phyloP scores from a whole-genome alignment of 2,113 vertebrate genomes.

The Vombatus ursinus region DNA sequence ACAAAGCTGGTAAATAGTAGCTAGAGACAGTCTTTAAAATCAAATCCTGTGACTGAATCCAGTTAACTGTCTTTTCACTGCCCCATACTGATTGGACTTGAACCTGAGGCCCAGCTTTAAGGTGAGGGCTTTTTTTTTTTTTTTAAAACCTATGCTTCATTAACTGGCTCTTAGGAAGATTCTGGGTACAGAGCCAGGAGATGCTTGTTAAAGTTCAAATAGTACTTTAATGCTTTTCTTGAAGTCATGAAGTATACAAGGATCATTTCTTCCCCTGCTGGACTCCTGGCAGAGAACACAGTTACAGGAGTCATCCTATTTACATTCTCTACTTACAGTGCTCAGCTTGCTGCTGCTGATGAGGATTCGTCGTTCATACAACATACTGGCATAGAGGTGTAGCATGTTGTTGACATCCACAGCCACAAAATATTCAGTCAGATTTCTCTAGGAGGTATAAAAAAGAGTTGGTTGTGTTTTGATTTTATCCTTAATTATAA shows the following conservation, averaged over 20 bases:
- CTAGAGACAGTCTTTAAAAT: not conserved
- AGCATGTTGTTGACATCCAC: constrained; percentile 99
- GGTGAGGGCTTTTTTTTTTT: not conserved
- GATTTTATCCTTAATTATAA: constrained; percentile 55
- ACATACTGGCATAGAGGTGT: constrained; percentile 98
- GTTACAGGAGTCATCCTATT: not conserved
- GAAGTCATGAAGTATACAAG: not conserved
- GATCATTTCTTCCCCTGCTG: not conserved
- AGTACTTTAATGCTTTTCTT: not conserved
- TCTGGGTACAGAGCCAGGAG: not conserved
- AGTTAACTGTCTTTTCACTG: not conserved
- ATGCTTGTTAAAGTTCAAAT: not conserved
- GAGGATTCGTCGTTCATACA: constrained; percentile 96
- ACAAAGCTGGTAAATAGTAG: not conserved
- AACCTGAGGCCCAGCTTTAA: not conserved
- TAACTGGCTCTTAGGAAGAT: not conserved
- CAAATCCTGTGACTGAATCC: not conserved
- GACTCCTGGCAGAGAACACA: not conserved
- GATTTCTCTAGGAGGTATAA: constrained; percentile 92
- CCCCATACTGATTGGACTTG: not conserved
- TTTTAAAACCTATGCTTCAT: not conserved
- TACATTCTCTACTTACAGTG: constrained; percentile 90
- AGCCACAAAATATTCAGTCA: constrained; percentile 98
- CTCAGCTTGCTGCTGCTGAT: constrained; percentile 98
- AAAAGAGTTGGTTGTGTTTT: constrained; percentile 57